These are phyloP conservation scores for Zelostemma sp. DNA, from an alignment of 1,140 invertebrate species.

Conservation along the genomic window DNA sequence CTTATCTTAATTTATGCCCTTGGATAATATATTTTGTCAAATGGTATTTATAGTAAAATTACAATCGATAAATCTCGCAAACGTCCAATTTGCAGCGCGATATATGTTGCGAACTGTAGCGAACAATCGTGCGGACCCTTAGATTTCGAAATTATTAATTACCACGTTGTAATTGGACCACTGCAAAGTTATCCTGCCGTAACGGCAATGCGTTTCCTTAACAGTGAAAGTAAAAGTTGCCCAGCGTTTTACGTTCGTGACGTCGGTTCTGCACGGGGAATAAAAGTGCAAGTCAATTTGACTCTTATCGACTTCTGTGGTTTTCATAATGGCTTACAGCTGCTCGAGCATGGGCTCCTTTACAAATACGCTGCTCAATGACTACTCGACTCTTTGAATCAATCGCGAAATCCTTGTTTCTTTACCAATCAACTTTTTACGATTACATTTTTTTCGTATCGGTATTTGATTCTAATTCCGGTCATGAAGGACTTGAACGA, in stretches of 20 bases:
- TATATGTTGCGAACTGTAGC: neutral
- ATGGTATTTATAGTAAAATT: neutral
- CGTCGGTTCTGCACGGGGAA: constrained; percentile 30
- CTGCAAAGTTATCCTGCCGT: constrained; percentile 58
- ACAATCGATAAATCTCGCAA: neutral
- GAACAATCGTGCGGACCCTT: constrained; percentile 26
- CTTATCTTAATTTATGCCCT: neutral
- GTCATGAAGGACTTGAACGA: too few species aligned
- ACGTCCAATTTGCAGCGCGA: neutral
- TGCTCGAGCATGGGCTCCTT: constrained; percentile 27
- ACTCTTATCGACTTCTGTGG: constrained; percentile 43
- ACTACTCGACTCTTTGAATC: too few species aligned
- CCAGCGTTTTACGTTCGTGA: constrained; percentile 43
- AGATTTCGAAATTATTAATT: constrained; percentile 60
- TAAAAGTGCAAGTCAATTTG: constrained; percentile 49
- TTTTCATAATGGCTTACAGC: constrained; percentile 39
- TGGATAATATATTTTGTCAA: neutral
- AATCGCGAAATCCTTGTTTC: too few species aligned
- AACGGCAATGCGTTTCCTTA: constrained; percentile 60
- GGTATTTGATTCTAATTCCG: too few species aligned
- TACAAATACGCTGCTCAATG: neutral
- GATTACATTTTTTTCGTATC: too few species aligned
- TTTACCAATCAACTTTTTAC: too few species aligned
- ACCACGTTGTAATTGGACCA: constrained; percentile 59
- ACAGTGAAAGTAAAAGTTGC: constrained; percentile 65